Evolutionary conservation across 2,888 invertebrate species (phyloP), one percentile per base, ranked within the genome.

Genomic region (Galerucella pusilla): DNA sequence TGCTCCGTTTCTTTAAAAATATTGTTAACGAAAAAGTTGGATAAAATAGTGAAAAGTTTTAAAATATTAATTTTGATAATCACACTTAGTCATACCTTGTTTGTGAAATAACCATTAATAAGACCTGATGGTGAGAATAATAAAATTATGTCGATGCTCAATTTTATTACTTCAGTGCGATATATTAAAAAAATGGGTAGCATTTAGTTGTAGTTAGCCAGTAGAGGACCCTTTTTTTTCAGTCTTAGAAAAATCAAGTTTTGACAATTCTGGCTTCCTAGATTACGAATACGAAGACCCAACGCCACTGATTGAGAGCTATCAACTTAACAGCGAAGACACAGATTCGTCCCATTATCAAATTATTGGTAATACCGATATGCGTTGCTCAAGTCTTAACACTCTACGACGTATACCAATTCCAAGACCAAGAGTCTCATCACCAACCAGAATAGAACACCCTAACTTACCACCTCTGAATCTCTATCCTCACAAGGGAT

Each of bases 281-380:
- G 94, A 94, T 86, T 94, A 94, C 68, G 95, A 96, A 81, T 93
- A 93, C 85, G 94, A 94, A 86, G 95, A 95, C 83, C 93, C 94
- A 4, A 93, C 94, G 1, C 92, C 94, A 0, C 85, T 93, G 69
- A 93, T 93, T 84, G 94, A 94, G 81, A 93, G 91, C 82, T 94
- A 94, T 87, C 92, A 92, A 76, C 85, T 89, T 79, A 90, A 90
- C 82, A 90, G 91, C 79, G 89, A 90, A 84, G 90, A 90, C 78
- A 88, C 88, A 28, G 89, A 89, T 77, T 89, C 89, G 77, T 88
- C 89, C 73, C 88, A 89, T 75, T 87, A 86, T 78, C 86, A 78
- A 68, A 79, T 80, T 25, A 79, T 82, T 46, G 81, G 85, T 64
- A 88, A 87, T 77, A 85, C 86, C 14, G 88, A 88, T 74, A 88